A percentile compares a stretch with the other conserved stretches of the same genome.
These are phyloP conservation scores for Danio rerio DNA, from an alignment of 2,113 vertebrate genomes.

Conservation along the genomic window GRCz12tu NC_133183.1:44602501-44603000, in stretches of 20 bases:
- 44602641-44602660: neutral
- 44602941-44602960: slow-evolving; percentile 14
- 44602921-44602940: slow-evolving; percentile 20
- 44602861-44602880: slow-evolving; percentile 18
- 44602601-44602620: neutral
- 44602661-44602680: neutral
- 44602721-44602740: slow-evolving; percentile 68
- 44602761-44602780: slow-evolving; percentile 38
- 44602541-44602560: too few species aligned
- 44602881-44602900: slow-evolving; percentile 30
- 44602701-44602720: slow-evolving; percentile 14
- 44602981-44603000: slow-evolving; percentile 25
- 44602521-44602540: too few species aligned
- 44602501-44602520: too few species aligned
- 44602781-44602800: slow-evolving; percentile 1
- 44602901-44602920: slow-evolving; percentile 37
- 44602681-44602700: neutral
- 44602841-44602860: slow-evolving; percentile 36
- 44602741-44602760: slow-evolving; percentile 71
- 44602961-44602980: neutral
- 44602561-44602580: too few species aligned
- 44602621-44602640: neutral
- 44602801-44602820: slow-evolving; percentile 36
- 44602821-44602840: slow-evolving; percentile 32
- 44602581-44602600: neutral